Evolutionary conservation across 2,113 vertebrate species (phyloP).

Genomic region (Sapayoa aenigma): DNA sequence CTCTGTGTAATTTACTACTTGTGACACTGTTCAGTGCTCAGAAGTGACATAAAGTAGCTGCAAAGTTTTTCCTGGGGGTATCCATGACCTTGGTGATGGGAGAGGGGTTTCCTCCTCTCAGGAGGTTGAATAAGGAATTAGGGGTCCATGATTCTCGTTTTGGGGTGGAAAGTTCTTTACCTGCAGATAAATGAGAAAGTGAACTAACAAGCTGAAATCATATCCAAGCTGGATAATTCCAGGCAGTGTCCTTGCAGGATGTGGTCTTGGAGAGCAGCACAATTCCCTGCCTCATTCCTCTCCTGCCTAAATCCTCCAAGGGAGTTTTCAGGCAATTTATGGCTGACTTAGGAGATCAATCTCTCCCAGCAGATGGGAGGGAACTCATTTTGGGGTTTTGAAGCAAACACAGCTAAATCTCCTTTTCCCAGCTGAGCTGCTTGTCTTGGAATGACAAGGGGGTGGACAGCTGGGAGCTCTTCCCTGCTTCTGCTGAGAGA

Average conservation of each 20-base stretch:
- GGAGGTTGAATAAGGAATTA: neutral
- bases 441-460: constrained; percentile 17
- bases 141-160: neutral
- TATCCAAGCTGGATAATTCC: neutral
- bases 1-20: neutral
- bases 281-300: neutral
- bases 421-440: constrained; percentile 20
- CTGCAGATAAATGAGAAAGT: neutral
- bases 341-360: constrained; percentile 23
- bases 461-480: neutral
- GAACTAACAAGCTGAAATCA: fast-evolving
- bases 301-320: neutral
- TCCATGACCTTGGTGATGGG: neutral
- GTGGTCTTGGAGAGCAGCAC: neutral
- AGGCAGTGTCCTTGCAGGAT: neutral
- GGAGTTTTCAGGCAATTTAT: constrained; percentile 13
- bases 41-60: neutral
- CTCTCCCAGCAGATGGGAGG: constrained; percentile 9
- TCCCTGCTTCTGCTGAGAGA: fast-evolving
- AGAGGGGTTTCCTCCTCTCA: neutral
- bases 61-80: neutral
- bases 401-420: constrained; percentile 47
- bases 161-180: neutral
- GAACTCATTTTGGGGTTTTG: constrained; percentile 33
- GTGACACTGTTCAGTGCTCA: fast-evolving